phyloP scores from a whole-genome alignment of 2,888 invertebrate genomes.

The Vesta saturnalis region DNA sequence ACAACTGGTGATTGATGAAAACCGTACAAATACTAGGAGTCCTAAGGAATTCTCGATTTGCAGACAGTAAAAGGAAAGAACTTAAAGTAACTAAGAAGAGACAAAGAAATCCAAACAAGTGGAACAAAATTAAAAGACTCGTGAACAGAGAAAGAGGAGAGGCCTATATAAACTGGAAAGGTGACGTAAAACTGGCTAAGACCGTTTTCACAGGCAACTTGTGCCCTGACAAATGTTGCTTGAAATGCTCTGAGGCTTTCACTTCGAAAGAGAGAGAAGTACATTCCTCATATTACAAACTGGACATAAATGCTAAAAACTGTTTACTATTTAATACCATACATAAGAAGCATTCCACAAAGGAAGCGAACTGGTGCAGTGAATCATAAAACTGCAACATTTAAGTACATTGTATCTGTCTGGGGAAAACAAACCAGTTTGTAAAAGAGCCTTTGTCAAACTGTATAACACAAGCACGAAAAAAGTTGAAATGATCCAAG shows the following conservation, averaged over 20 bases:
- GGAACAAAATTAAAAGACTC: constrained; percentile 13
- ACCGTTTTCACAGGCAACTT: neutral
- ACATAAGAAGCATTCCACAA: neutral
- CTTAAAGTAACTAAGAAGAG: constrained; percentile 5
- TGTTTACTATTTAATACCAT: constrained; percentile 15
- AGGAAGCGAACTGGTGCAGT: neutral
- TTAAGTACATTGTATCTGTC: neutral
- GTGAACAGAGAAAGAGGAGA: neutral
- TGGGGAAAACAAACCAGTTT: neutral
- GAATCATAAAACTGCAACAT: neutral
- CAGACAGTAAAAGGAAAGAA: no score
- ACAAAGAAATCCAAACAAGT: constrained; percentile 16
- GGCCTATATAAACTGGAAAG: neutral
- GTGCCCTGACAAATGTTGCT: neutral
- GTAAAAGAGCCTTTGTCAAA: constrained; percentile 6
- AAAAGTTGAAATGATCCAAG: constrained; percentile 12
- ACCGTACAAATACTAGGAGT: no score
- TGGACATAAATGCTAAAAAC: neutral
- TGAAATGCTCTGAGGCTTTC: neutral
- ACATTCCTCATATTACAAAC: neutral
- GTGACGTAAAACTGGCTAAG: neutral
- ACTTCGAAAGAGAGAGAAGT: neutral
- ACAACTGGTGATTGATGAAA: no score
- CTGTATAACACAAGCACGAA: constrained; percentile 1
- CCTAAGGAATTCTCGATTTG: no score